Evolutionary conservation across 2,888 invertebrate species (phyloP).

Genomic region (Agrochola lychnidis): DNA sequence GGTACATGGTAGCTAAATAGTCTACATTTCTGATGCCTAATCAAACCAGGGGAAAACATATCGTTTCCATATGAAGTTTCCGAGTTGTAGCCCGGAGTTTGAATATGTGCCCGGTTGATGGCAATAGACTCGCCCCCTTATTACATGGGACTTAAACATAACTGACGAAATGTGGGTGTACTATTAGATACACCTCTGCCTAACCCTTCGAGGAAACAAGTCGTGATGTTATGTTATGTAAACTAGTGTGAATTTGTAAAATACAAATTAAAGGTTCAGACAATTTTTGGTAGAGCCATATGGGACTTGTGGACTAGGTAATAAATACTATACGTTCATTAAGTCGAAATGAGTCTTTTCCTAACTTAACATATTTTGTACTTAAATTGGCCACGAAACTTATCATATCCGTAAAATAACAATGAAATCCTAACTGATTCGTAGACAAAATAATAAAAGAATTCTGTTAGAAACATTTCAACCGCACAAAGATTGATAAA

Average conservation of each 20-base stretch:
- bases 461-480: slow-evolving; percentile 12
- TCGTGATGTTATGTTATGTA: too few relatives aligned
- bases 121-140: background rate
- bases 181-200: background rate
- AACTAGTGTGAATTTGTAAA: background rate
- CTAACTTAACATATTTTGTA: too few relatives aligned
- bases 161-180: background rate
- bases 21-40: background rate
- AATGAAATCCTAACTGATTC: background rate
- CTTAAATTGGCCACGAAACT: background rate
- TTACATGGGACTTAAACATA: background rate
- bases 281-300: background rate
- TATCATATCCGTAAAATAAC: background rate
- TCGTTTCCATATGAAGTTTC: background rate
- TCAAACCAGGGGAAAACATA: background rate
- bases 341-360: background rate
- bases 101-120: background rate
- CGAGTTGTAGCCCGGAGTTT: background rate
- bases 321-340: background rate
- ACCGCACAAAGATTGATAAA: slow-evolving; percentile 45
- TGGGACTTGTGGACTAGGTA: background rate
- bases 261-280: background rate
- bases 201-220: background rate
- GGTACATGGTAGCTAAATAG: background rate
- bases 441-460: slow-evolving; percentile 1